These are phyloP conservation scores for Eristalinus sepulchralis DNA, from an alignment of 2,888 invertebrate genomes.

Conservation along the genomic window DNA sequence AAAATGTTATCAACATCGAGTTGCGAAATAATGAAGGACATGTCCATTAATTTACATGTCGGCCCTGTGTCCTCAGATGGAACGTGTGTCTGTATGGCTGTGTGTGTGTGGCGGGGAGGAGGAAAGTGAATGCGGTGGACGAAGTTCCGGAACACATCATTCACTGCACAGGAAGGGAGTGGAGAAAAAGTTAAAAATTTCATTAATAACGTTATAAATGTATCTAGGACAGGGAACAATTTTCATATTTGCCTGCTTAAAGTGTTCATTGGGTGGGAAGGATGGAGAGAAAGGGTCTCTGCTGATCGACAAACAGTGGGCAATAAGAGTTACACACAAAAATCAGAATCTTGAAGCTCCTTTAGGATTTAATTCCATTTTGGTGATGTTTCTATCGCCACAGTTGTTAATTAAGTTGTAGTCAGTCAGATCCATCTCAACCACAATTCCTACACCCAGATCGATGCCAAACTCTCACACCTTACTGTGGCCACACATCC, in stretches of 20 bases:
- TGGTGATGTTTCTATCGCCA: too few relatives aligned
- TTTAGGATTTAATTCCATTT: too few relatives aligned
- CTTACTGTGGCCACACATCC: neutral
- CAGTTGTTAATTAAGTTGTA: too few relatives aligned
- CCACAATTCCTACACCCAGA: neutral
- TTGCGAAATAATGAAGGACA: conserved; percentile 23
- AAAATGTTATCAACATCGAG: conserved; percentile 48
- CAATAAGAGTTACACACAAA: neutral
- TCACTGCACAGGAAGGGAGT: neutral
- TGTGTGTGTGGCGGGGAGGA: neutral
- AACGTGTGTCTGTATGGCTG: neutral
- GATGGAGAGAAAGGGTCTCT: neutral
- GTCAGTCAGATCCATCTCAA: too few relatives aligned
- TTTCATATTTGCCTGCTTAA: neutral
- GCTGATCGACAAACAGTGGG: neutral
- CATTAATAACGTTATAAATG: conserved; percentile 17
- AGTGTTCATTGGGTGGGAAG: neutral
- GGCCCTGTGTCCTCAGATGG: neutral
- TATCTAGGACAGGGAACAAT: neutral
- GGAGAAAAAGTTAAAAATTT: neutral
- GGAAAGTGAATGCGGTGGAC: neutral
- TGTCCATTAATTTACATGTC: conserved; percentile 34
- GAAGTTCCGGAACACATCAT: neutral
- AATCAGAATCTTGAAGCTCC: too few relatives aligned
- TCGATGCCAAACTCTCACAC: neutral